phyloP scores from a whole-genome alignment of 2,113 vertebrate species.

The Nyctibius bracteatus region DNA sequence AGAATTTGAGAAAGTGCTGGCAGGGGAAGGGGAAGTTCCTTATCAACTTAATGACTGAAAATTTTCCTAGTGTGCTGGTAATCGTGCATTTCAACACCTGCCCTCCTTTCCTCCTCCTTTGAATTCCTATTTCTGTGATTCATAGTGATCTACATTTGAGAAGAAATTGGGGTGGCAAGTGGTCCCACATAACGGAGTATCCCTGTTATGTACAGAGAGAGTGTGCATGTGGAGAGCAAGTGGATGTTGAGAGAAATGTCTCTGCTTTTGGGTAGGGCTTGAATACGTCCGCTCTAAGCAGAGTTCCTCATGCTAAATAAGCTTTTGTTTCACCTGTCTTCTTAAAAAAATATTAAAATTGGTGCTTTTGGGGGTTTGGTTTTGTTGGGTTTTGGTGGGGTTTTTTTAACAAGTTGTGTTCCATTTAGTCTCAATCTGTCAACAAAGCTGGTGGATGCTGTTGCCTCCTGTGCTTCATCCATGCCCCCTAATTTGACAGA shows the following conservation, averaged over 20 bases:
- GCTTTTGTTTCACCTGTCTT: background rate
- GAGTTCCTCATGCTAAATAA: background rate
- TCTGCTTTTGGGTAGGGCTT: background rate
- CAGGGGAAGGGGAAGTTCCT: background rate
- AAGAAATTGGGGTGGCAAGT: background rate
- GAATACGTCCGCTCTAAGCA: background rate
- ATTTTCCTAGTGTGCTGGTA: background rate
- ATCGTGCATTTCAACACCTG: background rate
- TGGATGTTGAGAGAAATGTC: background rate
- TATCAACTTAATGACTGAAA: background rate
- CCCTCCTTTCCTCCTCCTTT: background rate
- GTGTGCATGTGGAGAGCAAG: background rate
- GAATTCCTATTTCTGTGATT: background rate
- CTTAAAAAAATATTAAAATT: background rate
- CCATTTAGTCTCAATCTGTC: background rate
- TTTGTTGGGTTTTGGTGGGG: background rate
- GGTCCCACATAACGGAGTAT: background rate
- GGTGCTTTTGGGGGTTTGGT: background rate
- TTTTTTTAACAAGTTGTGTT: background rate
- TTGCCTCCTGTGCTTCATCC: background rate
- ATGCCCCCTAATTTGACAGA: background rate
- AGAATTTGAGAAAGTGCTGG: background rate
- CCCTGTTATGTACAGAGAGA: background rate
- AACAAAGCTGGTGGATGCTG: background rate
- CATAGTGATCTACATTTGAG: background rate